phyloP scores from a whole-genome alignment of 2,797 vertebrate genomes.

The Characodon lateralis region DNA sequence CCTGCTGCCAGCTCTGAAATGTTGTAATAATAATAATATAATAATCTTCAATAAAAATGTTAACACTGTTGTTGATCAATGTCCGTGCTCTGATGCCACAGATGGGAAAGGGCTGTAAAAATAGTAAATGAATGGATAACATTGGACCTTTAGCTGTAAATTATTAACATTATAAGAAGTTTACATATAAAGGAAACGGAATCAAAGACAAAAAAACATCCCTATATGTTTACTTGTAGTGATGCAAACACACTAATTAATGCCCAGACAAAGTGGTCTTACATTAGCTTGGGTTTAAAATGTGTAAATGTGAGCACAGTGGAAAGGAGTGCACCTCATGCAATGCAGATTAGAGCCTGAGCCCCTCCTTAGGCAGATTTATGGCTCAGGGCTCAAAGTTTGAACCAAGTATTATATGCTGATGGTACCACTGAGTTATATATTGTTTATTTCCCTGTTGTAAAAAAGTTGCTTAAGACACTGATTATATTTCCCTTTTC shows the following conservation, averaged over 20 bases:
- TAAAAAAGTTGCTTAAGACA: conserved; percentile 24
- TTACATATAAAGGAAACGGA: not conserved
- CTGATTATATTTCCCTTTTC: not conserved
- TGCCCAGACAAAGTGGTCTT: not conserved
- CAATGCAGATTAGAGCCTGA: not conserved
- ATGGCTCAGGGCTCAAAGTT: conserved; percentile 31
- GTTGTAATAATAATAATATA: too few relatives aligned
- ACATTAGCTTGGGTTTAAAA: not conserved
- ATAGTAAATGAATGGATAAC: not conserved
- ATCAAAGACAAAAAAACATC: not conserved
- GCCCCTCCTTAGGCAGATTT: conserved; percentile 12
- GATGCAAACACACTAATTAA: not conserved
- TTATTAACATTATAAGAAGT: not conserved
- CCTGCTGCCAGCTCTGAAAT: not conserved
- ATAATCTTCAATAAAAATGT: too few relatives aligned
- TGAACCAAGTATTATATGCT: conserved; percentile 9
- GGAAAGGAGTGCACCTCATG: not conserved
- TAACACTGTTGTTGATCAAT: not conserved
- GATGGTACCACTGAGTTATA: not conserved
- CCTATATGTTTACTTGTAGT: not conserved
- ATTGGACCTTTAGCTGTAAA: not conserved
- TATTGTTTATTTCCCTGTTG: conserved; percentile 1
- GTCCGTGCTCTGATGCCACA: not conserved
- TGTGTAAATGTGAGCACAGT: not conserved
- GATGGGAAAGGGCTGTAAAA: not conserved